A percentile compares a stretch with the other conserved stretches of the same genome.
Conservation (phyloP, 2,113 vertebrate species). For the Erythrocercus mccallii region DNA sequence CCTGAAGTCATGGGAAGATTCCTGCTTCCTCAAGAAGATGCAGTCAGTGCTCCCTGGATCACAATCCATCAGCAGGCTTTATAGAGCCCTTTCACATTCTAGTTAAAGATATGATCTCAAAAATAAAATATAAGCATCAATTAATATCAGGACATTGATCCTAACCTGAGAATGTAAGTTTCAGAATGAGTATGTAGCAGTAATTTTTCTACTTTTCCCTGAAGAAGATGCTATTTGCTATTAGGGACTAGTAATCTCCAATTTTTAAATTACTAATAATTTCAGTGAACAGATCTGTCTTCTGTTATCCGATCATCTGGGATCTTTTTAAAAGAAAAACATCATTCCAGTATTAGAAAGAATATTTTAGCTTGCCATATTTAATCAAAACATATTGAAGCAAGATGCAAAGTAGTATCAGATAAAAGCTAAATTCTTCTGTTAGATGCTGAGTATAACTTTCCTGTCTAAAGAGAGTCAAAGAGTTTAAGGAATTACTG, state of each 20-base stretch:
- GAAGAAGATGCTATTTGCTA: background rate
- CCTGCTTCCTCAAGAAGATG: background rate
- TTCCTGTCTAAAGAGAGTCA: background rate
- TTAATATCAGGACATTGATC: background rate
- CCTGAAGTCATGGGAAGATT: background rate
- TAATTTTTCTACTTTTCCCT: background rate
- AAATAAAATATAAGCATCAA: background rate
- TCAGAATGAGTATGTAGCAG: background rate
- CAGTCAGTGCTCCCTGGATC: background rate
- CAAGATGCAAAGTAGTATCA: background rate
- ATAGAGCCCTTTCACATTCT: background rate
- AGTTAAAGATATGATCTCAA: background rate
- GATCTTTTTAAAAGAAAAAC: slow-evolving; percentile 15
- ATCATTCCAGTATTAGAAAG: background rate
- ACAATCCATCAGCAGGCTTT: background rate
- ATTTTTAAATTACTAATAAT: background rate
- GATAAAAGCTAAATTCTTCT: background rate
- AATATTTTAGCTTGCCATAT: slow-evolving; percentile 22
- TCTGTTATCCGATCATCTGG: slow-evolving; percentile 1
- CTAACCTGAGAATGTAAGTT: background rate
- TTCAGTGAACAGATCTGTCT: background rate
- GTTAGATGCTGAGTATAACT: background rate
- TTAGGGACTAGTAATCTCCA: background rate
- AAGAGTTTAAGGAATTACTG: background rate
- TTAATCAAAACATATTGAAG: slow-evolving; percentile 9